Conservation (phyloP, 2,113 vertebrate genomes). For the Odocoileus hemionus region DNA sequence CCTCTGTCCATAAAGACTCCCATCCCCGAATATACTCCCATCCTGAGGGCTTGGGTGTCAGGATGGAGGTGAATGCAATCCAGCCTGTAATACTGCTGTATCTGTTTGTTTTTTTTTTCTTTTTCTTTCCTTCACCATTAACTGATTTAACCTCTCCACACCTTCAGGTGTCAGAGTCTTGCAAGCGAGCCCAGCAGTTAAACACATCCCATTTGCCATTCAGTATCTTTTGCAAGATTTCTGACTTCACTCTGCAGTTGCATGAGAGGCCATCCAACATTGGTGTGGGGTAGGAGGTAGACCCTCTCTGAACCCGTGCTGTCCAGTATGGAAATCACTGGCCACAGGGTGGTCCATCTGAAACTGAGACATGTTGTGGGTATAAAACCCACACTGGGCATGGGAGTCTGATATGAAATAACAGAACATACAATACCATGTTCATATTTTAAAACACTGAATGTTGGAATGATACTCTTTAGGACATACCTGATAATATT, state of each 20-base stretch:
- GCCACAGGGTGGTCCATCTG: accelerated
- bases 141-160: not conserved
- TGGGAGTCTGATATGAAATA: not conserved
- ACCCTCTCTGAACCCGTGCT: not conserved
- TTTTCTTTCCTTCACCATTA: not conserved
- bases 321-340: no score
- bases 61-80: no score
- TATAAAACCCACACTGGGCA: not conserved
- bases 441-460: not conserved
- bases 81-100: not conserved
- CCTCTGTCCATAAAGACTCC: not conserved
- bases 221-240: not conserved
- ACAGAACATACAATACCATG: not conserved
- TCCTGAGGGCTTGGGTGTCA: not conserved
- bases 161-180: not conserved
- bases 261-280: accelerated
- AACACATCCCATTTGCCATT: not conserved
- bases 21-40: not conserved
- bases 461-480: not conserved
- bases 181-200: not conserved
- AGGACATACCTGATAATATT: not conserved
- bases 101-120: not conserved
- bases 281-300: not conserved
- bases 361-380: not conserved
- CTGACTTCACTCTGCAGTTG: not conserved